A percentile compares a stretch with the other conserved stretches of the same genome.
Evolutionary conservation across 2,888 invertebrate genomes (phyloP).

Genomic region (Melanotus villosus): DNA sequence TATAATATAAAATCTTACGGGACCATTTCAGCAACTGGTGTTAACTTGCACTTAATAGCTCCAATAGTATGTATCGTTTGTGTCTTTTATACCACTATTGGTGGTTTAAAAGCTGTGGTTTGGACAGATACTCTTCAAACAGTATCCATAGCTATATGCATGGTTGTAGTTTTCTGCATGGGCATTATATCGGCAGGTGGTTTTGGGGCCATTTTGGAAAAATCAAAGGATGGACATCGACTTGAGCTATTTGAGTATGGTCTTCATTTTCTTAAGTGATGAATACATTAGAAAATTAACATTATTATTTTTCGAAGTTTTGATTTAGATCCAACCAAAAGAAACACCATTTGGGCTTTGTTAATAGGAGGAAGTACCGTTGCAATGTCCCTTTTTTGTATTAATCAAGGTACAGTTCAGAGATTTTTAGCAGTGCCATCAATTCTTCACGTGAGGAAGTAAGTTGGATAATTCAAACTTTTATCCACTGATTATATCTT

Average conservation of each 20-base stretch:
- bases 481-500: background rate
- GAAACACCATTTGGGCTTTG: slow-evolving; percentile 76
- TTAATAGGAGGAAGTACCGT: slow-evolving; percentile 72
- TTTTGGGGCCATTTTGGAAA: slow-evolving; percentile 72
- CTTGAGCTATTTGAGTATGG: slow-evolving; percentile 75
- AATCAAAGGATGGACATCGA: slow-evolving; percentile 71
- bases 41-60: slow-evolving; percentile 75
- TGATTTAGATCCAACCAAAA: slow-evolving; percentile 73
- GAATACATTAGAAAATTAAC: too few relatives aligned
- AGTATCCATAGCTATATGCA: slow-evolving; percentile 70
- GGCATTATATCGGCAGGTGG: slow-evolving; percentile 73
- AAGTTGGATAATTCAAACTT: slow-evolving; percentile 40
- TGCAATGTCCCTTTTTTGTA: slow-evolving; percentile 72
- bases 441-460: slow-evolving; percentile 71
- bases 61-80: slow-evolving; percentile 79
- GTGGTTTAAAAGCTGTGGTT: slow-evolving; percentile 77
- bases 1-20: background rate
- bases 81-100: slow-evolving; percentile 82
- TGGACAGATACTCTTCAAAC: slow-evolving; percentile 75
- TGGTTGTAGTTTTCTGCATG: slow-evolving; percentile 72
- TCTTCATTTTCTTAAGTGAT: too few relatives aligned
- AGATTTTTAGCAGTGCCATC: slow-evolving; percentile 75
- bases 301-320: slow-evolving; percentile 66
- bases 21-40: slow-evolving; percentile 79
- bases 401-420: slow-evolving; percentile 74